Conservation (phyloP, 2,797 vertebrate genomes). For the Ctenosaura bakeri region DNA sequence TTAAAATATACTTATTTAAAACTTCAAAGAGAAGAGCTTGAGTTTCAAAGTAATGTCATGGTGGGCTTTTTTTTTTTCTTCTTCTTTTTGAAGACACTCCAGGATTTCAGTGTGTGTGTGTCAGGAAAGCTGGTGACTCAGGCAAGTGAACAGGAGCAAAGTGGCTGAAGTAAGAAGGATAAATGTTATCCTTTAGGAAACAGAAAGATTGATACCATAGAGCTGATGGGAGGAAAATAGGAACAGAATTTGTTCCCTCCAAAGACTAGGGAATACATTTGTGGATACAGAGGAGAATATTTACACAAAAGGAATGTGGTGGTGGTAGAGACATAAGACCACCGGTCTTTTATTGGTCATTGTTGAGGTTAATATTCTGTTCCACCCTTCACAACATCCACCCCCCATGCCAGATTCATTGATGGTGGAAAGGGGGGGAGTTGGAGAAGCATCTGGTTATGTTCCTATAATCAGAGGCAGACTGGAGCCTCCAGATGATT, state of each 20-base stretch:
- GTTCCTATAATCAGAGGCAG: too few relatives aligned
- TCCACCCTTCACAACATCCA: too few relatives aligned
- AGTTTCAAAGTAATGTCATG: constrained; percentile 24
- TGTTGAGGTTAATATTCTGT: too few relatives aligned
- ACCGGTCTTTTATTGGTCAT: too few relatives aligned
- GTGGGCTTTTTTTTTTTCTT: background rate
- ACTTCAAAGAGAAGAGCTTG: constrained; percentile 16
- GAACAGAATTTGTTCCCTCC: background rate
- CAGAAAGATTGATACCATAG: background rate
- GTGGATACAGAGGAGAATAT: background rate
- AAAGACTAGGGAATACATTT: background rate
- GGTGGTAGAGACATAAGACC: too few relatives aligned
- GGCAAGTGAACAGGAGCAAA: constrained; percentile 2
- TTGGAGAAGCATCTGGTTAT: too few relatives aligned
- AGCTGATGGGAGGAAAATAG: background rate
- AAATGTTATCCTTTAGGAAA: constrained; percentile 16
- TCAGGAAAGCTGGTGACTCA: background rate
- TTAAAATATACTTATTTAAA: constrained; percentile 39
- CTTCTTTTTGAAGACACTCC: background rate
- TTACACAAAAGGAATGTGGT: background rate
- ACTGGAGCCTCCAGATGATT: too few relatives aligned
- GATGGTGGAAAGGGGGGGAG: too few relatives aligned
- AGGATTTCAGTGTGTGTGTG: constrained; percentile 24
- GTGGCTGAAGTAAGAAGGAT: background rate
- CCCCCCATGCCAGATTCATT: too few relatives aligned